phyloP scores from a whole-genome alignment of 2,888 invertebrate genomes.

The Zelleria hepariella region DNA sequence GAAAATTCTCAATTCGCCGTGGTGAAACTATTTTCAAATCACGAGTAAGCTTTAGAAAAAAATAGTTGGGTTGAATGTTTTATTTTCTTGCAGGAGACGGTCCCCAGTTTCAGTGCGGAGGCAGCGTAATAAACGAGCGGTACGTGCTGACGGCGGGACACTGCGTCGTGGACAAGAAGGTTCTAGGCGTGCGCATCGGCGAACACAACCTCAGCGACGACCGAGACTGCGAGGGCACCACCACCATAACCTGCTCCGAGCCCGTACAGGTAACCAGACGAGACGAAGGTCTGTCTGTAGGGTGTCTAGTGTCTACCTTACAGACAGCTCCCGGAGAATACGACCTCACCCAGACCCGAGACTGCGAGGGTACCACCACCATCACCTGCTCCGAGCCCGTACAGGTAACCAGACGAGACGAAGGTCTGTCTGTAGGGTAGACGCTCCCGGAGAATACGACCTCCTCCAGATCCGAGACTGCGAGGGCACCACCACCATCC shows the following conservation, averaged over 20 bases:
- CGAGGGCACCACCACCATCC: slow-evolving; percentile 2
- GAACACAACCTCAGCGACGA: slow-evolving; percentile 34
- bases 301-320: too few species aligned
- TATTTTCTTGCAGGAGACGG: not conserved
- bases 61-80: too few species aligned
- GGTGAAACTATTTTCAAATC: too few species aligned
- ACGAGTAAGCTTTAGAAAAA: too few species aligned
- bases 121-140: slow-evolving; percentile 44
- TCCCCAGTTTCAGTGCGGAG: slow-evolving; percentile 43
- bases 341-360: slow-evolving; percentile 23
- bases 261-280: not conserved
- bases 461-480: slow-evolving; percentile 30
- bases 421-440: too few species aligned
- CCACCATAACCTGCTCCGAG: not conserved
- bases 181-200: slow-evolving; percentile 40
- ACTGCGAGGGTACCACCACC: slow-evolving; percentile 23
- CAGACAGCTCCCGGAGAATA: too few species aligned
- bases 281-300: too few species aligned
- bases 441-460: slow-evolving; percentile 50
- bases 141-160: slow-evolving; percentile 54
- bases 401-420: too few species aligned
- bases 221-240: slow-evolving; percentile 27
- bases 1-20: too few species aligned
- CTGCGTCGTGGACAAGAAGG: slow-evolving; percentile 29
- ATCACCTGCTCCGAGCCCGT: not conserved